Conservation (phyloP, 2,797 vertebrate genomes). For the Typhlichthys subterraneus region DNA sequence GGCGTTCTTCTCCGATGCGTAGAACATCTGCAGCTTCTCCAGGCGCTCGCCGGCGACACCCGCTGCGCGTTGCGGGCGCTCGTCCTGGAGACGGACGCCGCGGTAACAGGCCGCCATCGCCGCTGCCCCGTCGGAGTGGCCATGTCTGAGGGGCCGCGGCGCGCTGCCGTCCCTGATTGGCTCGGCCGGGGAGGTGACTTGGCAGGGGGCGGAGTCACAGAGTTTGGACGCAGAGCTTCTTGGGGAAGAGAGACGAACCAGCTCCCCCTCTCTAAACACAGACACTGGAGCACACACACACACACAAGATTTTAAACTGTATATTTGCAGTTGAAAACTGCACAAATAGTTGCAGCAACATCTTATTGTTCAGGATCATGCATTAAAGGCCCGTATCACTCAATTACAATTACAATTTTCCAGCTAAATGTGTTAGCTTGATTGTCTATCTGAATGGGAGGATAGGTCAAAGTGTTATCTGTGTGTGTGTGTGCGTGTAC, state of each 20-base stretch:
- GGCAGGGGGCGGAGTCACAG: constrained; percentile 71
- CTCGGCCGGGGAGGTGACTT: constrained; percentile 63
- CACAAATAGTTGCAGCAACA: too few relatives aligned
- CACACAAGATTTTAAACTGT: too few relatives aligned
- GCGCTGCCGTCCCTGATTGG: constrained; percentile 54
- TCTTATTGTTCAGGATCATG: too few relatives aligned
- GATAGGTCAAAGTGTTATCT: neutral
- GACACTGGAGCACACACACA: constrained; percentile 71
- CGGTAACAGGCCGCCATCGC: constrained; percentile 56
- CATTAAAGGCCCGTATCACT: too few relatives aligned
- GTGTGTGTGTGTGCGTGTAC: neutral
- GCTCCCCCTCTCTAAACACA: constrained; percentile 74
- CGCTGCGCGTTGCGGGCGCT: constrained; percentile 40
- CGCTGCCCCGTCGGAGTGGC: constrained; percentile 51
- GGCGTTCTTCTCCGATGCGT: constrained; percentile 57
- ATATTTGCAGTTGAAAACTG: too few relatives aligned
- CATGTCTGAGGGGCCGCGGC: constrained; percentile 37
- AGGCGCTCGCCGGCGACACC: constrained; percentile 53
- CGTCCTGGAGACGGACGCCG: constrained; percentile 43
- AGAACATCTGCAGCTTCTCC: constrained; percentile 69
- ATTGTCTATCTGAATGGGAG: too few relatives aligned
- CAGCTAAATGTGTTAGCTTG: too few relatives aligned
- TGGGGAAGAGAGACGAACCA: constrained; percentile 67
- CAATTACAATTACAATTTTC: too few relatives aligned
- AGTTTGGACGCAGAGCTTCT: constrained; percentile 70